phyloP scores from a whole-genome alignment of 2,888 invertebrate genomes.

The Torymus auratus region DNA sequence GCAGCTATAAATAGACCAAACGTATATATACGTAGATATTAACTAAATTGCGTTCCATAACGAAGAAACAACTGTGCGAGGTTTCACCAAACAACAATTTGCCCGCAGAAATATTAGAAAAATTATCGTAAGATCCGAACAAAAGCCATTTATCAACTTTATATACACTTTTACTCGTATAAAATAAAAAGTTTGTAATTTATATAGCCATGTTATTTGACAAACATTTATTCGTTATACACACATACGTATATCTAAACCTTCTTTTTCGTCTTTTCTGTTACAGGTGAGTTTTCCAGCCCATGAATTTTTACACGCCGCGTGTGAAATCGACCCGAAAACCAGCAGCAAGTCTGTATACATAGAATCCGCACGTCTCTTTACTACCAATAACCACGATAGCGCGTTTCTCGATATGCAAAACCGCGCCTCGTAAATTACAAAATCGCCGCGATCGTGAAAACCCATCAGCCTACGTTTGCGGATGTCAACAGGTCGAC shows the following conservation, averaged over 20 bases:
- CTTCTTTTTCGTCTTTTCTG: conserved; percentile 19
- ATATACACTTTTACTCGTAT: too few species aligned
- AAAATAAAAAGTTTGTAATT: too few species aligned
- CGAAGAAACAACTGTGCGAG: too few species aligned
- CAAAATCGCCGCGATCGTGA: conserved; percentile 1
- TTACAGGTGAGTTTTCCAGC: conserved; percentile 40
- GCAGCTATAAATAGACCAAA: background rate
- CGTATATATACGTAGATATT: too few species aligned
- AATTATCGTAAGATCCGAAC: too few species aligned
- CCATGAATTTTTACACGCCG: background rate
- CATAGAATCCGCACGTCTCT: background rate
- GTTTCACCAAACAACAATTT: too few species aligned
- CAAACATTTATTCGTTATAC: background rate
- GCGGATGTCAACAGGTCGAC: too few species aligned
- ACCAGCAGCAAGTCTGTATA: conserved; percentile 9
- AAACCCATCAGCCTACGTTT: too few species aligned
- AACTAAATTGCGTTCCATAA: too few species aligned
- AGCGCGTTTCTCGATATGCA: background rate
- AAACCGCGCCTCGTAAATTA: conserved; percentile 1
- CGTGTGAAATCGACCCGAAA: conserved; percentile 1
- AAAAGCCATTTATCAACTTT: too few species aligned
- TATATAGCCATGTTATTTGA: too few species aligned
- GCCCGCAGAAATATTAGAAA: too few species aligned
- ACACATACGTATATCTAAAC: background rate
- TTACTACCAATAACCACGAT: conserved; percentile 5